A percentile compares a stretch with the other conserved stretches of the same genome.
Evolutionary conservation across 23 tunicate genomes (phyloP).

Genomic region (Diplosoma virens): DNA sequence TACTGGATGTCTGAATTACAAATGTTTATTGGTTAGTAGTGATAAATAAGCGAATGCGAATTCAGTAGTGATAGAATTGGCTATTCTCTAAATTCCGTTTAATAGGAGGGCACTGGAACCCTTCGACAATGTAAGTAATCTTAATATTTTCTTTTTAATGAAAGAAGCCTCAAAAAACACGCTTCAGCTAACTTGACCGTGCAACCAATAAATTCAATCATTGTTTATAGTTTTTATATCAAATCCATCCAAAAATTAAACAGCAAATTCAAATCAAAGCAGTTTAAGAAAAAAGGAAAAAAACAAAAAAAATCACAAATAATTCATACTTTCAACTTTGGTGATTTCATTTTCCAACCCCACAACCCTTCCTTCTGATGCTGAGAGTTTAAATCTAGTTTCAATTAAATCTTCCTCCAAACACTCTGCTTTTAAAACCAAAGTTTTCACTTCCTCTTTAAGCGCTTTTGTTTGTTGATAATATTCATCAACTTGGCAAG

Average conservation of each 20-base stretch:
- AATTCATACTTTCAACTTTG: slow-evolving; percentile 67
- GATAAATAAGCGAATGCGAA: too few species aligned
- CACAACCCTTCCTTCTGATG: slow-evolving; percentile 87
- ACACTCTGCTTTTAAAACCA: slow-evolving; percentile 40
- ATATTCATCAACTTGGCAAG: slow-evolving; percentile 65
- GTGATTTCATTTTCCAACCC: slow-evolving; percentile 93
- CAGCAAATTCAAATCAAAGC: neutral
- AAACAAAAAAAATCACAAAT: too few species aligned
- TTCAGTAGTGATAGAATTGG: too few species aligned
- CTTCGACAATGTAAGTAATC: neutral
- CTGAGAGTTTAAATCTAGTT: slow-evolving; percentile 78
- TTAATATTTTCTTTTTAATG: neutral
- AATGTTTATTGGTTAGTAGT: too few species aligned
- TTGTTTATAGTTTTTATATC: neutral
- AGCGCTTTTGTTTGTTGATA: slow-evolving; percentile 42
- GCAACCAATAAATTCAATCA: neutral
- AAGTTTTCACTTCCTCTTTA: slow-evolving; percentile 65
- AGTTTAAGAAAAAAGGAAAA: neutral
- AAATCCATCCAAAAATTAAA: neutral
- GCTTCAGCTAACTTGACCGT: neutral
- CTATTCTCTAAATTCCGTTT: too few species aligned
- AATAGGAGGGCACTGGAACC: too few species aligned
- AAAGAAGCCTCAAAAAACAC: neutral
- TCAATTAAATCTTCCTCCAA: slow-evolving; percentile 83
- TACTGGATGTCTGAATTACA: too few species aligned